These are phyloP conservation scores for Meriones psammophilus DNA, from an alignment of 2,797 vertebrate species.

Conservation along the genomic window DNA sequence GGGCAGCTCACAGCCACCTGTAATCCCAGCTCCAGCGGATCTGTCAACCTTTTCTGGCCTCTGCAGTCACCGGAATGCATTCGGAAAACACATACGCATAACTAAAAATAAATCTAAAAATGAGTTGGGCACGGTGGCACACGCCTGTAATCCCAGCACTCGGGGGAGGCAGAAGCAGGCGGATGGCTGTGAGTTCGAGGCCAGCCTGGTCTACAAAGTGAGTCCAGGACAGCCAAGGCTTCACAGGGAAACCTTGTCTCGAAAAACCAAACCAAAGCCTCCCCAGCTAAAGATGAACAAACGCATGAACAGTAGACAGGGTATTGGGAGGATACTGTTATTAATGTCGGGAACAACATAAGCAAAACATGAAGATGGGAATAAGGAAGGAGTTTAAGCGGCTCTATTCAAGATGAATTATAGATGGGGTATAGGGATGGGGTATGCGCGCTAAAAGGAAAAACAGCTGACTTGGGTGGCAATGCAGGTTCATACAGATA, in stretches of 20 bases:
- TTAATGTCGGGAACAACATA: neutral
- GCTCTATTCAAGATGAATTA: neutral
- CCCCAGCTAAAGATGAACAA: neutral
- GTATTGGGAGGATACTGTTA: neutral
- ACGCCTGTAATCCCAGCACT: neutral
- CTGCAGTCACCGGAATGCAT: neutral
- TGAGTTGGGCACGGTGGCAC: too few species aligned
- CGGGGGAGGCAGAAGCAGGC: too few species aligned
- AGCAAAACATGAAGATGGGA: neutral
- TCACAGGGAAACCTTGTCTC: too few species aligned
- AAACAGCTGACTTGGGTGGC: neutral
- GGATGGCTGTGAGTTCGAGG: too few species aligned
- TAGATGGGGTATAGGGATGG: neutral
- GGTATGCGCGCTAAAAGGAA: neutral
- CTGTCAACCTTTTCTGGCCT: neutral
- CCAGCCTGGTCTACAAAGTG: too few species aligned
- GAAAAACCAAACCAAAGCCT: neutral
- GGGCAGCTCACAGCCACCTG: neutral
- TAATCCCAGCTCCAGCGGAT: neutral
- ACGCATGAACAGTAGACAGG: neutral
- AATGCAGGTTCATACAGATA: neutral
- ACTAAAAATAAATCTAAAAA: neutral
- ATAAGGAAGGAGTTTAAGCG: neutral
- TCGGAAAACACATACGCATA: neutral
- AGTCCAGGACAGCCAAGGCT: neutral